These are phyloP conservation scores for Aphelocoma californica DNA, from an alignment of 2,797 vertebrate genomes.

Conservation along the genomic window DNA sequence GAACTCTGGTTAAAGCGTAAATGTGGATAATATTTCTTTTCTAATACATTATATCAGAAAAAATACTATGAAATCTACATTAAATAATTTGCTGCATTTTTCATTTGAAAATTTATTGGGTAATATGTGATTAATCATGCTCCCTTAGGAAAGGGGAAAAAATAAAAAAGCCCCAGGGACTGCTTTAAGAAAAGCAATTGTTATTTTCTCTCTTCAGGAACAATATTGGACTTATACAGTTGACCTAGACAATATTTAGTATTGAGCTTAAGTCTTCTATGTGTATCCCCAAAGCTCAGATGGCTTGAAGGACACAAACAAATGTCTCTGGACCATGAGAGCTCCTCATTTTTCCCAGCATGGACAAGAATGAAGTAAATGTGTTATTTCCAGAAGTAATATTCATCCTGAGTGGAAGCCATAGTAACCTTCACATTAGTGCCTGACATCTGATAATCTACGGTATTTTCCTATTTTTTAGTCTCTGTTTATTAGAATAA, in stretches of 20 bases:
- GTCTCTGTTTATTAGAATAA: not conserved
- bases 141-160: not conserved
- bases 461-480: not conserved
- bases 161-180: not conserved
- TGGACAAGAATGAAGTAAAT: not conserved
- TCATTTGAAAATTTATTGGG: not conserved
- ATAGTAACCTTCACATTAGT: not conserved
- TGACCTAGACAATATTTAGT: constrained; percentile 34
- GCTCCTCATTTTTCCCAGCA: not conserved
- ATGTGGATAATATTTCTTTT: not conserved
- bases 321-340: not conserved
- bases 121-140: not conserved
- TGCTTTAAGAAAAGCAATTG: not conserved
- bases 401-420: not conserved
- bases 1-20: not conserved
- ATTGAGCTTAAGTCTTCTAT: constrained; percentile 36
- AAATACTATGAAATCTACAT: not conserved
- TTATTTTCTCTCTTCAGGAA: constrained; percentile 17
- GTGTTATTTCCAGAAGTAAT: not conserved
- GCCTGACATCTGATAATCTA: not conserved
- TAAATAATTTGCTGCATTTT: not conserved
- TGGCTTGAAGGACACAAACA: constrained; percentile 8
- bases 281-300: not conserved
- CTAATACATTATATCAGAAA: not conserved
- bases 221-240: not conserved